phyloP scores from a whole-genome alignment of 2,113 vertebrate species.

The Genyomyrus donnyi region DNA sequence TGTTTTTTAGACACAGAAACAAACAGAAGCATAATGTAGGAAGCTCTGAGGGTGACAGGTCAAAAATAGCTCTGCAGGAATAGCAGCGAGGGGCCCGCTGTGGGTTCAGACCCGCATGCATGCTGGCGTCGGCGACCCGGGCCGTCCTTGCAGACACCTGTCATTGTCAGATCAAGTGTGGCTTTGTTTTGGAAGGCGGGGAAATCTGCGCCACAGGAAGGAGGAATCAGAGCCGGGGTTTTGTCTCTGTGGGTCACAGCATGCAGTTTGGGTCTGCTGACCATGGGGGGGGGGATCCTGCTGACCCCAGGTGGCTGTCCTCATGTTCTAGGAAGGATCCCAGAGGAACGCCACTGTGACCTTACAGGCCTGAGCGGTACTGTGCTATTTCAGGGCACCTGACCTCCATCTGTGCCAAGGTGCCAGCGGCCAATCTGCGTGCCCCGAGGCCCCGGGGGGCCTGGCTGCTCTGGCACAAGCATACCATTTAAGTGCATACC shows the following conservation, averaged over 20 bases:
- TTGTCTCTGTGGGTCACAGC: not conserved
- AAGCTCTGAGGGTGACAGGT: not conserved
- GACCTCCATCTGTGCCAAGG: not conserved
- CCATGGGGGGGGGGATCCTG: not conserved
- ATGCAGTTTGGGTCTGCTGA: not conserved
- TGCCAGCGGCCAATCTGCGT: not conserved
- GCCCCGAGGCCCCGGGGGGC: not conserved
- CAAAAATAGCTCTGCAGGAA: not conserved
- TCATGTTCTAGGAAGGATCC: conserved; percentile 21
- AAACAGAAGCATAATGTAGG: not conserved
- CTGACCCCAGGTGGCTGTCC: not conserved
- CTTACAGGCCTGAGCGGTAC: not conserved
- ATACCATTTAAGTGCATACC: not conserved
- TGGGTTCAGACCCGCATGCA: not conserved
- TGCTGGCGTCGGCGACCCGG: not conserved
- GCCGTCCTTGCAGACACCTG: not conserved
- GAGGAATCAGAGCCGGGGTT: not conserved
- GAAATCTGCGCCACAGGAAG: not conserved
- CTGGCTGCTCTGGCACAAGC: not conserved
- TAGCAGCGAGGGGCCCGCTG: not conserved
- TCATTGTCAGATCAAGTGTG: not conserved
- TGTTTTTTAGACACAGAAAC: not conserved
- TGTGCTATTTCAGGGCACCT: conserved; percentile 2
- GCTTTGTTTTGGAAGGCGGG: not conserved
- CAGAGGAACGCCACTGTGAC: conserved; percentile 4